Evolutionary conservation across 2,888 invertebrate genomes (phyloP), one percentile per base, ranked within the genome.

Genomic region (Acleris emargana): DNA sequence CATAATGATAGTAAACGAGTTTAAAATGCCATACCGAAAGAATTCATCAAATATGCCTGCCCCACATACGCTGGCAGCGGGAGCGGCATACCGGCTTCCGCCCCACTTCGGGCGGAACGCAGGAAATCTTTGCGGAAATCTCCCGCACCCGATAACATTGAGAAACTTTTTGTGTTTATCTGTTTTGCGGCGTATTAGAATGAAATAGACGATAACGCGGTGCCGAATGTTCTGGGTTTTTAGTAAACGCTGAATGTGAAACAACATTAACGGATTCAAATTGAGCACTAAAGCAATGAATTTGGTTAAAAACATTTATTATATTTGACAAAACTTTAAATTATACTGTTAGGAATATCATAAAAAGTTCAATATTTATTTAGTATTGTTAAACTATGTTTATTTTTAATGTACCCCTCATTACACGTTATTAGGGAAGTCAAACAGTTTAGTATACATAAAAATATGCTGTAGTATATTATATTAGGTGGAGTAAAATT

Each of bases 71-170:
- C 13, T 54, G 50, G 64, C 38, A 54, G 54, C 49, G 38, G 17
- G 25, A 18, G 32, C 50, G 55, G 32, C 9, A 53, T 28, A 43
- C 50, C 32, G 79, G 76, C 79, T 82, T 83, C 81, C 80, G 77
- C 72, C 71, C 72, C 71, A 71, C 71, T 45, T 17, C 17, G 45
- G 73, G 75, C 73, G 79, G 83, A 80, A 80, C 78, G 73, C 73
- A 76, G 79, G 78, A 84, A 80, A 82, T 86, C 79, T 81, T 73
- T 70, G 68, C 80, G 83, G 84, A 85, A 84, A 86, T 85, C 81
- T 79, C 72, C 74, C 72, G 70, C 79, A 76, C 71, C 59, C 71
- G 76, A 75, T 77, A 76, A 75, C 76, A 76, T 76, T 77, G 75
- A 72, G 73, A 50, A 66, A 75, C 72, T 76, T 73, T 76, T 74